phyloP scores from a whole-genome alignment of 2,797 vertebrate species.

The Chelon auratus region DNA sequence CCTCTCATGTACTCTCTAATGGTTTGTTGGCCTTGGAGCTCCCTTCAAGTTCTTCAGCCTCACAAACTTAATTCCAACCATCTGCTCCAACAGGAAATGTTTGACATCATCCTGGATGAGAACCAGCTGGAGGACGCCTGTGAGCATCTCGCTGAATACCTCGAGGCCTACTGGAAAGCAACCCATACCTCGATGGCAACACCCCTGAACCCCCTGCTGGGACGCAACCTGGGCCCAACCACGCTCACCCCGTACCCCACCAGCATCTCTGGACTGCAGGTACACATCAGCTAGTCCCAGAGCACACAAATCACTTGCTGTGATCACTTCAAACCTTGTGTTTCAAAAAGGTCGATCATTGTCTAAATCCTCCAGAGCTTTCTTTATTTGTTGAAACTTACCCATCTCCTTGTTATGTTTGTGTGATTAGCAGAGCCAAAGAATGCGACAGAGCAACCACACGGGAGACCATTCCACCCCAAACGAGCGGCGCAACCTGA shows the following conservation, averaged over 20 bases:
- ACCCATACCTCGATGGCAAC: constrained; percentile 93
- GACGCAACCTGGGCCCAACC: constrained; percentile 89
- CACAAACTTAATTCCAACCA: constrained; percentile 9
- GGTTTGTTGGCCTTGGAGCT: too few species aligned
- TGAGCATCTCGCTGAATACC: constrained; percentile 95
- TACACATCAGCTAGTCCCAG: constrained; percentile 42
- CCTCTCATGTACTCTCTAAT: too few species aligned
- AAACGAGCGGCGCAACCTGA: constrained; percentile 92
- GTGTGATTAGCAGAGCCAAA: constrained; percentile 89
- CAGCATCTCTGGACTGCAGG: constrained; percentile 96
- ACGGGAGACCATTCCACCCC: constrained; percentile 91
- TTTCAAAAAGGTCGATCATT: not conserved
- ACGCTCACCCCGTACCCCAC: constrained; percentile 94
- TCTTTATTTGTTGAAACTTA: not conserved
- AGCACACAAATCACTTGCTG: too few species aligned
- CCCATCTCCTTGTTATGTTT: constrained; percentile 16
- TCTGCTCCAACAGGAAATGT: constrained; percentile 92
- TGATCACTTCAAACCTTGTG: not conserved
- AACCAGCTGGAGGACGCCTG: constrained; percentile 97
- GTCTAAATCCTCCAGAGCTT: too few species aligned
- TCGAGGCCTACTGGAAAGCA: constrained; percentile 97
- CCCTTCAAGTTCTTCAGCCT: not conserved
- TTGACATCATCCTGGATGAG: constrained; percentile 97
- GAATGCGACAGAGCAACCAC: constrained; percentile 92
- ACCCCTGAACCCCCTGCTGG: constrained; percentile 94